Percentiles rank a stretch among this genome's conserved stretches.
Evolutionary conservation across 1,140 invertebrate species (phyloP).

Genomic region (Drosophila seguyi): DNA sequence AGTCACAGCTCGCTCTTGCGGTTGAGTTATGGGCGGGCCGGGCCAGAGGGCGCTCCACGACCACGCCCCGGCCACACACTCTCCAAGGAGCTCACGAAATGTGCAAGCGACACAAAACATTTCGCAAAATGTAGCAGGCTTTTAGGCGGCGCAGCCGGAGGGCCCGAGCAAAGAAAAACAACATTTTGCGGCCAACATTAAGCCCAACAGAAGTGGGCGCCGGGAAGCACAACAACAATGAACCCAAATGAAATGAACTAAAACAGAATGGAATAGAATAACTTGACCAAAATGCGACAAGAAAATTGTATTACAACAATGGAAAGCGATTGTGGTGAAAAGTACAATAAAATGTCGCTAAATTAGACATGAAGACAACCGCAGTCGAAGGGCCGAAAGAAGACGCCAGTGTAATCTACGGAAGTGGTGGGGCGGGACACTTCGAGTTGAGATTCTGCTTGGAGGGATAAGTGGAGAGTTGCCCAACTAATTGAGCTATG

Average conservation of each 20-base stretch:
- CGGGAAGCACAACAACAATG: conserved; percentile 53
- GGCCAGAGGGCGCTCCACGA: background rate
- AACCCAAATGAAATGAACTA: conserved; percentile 46
- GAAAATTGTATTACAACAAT: conserved; percentile 83
- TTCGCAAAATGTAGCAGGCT: conserved; percentile 62
- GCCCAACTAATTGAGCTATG: conserved; percentile 39
- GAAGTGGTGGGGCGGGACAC: conserved; percentile 9
- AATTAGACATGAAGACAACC: conserved; percentile 82
- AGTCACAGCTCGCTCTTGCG: conserved; percentile 64
- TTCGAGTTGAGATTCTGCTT: conserved; percentile 14
- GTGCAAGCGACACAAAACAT: conserved; percentile 77
- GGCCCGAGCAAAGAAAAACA: conserved; percentile 53
- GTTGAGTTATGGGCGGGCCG: conserved; percentile 77
- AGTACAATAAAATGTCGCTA: conserved; percentile 83
- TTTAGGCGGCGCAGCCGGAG: conserved; percentile 58
- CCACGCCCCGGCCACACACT: conserved; percentile 58
- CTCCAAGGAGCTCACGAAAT: conserved; percentile 54
- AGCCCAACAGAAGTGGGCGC: conserved; percentile 19
- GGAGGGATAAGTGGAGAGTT: conserved; percentile 23
- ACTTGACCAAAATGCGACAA: conserved; percentile 80
- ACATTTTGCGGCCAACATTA: conserved; percentile 71
- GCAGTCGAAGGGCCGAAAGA: conserved; percentile 36
- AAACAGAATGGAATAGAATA: conserved; percentile 63
- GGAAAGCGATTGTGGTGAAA: conserved; percentile 80
- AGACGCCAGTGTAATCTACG: conserved; percentile 25